Percentiles rank a stretch among this genome's conserved stretches.
phyloP scores from a whole-genome alignment of 2,888 invertebrate species.

The Allolobophora icterica region DNA sequence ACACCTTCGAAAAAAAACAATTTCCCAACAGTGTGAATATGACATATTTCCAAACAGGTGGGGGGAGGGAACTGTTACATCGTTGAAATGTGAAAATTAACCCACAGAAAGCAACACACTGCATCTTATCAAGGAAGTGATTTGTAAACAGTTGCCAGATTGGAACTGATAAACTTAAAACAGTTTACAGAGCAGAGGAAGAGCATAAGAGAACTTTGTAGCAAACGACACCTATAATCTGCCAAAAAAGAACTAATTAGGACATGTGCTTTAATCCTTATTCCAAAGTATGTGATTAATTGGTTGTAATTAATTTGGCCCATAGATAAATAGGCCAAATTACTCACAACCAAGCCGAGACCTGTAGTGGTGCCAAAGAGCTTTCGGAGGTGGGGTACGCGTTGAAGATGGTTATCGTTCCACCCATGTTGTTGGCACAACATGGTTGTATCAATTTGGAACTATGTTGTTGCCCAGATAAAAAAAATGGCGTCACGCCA shows the following conservation, averaged over 20 bases:
- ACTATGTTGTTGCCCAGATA: not conserved
- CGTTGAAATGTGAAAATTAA: not conserved
- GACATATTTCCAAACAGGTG: not conserved
- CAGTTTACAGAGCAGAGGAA: not conserved
- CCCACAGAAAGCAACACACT: too few relatives aligned
- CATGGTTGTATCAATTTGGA: not conserved
- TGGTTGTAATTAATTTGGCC: too few relatives aligned
- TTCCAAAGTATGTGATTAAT: too few relatives aligned
- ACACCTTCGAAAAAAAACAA: too few relatives aligned
- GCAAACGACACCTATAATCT: too few relatives aligned
- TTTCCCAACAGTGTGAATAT: not conserved
- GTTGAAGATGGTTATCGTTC: too few relatives aligned
- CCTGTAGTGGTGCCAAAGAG: not conserved
- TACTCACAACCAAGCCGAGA: not conserved
- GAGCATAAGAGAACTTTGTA: not conserved
- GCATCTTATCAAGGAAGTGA: not conserved
- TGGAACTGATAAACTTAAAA: not conserved
- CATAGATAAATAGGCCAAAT: not conserved
- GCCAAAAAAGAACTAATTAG: not conserved
- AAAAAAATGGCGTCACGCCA: not conserved
- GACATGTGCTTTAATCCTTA: not conserved
- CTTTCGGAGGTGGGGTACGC: not conserved
- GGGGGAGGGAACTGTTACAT: not conserved
- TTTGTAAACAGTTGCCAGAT: not conserved
- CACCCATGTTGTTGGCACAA: not conserved